Conservation (phyloP, 2,888 invertebrate species). For the Mythimna vitellina region DNA sequence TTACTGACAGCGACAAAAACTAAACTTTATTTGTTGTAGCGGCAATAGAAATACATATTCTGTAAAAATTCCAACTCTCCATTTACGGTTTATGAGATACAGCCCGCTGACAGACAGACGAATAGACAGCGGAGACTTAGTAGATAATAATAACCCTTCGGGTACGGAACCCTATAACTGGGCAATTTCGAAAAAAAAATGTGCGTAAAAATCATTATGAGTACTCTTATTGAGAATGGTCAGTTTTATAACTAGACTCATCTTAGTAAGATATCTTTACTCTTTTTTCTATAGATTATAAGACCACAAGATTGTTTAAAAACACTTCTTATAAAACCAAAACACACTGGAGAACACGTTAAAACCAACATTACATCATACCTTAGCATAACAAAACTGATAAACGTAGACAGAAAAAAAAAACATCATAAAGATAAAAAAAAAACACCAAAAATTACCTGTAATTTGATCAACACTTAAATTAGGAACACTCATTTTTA, state of each 20-base stretch:
- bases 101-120: too few relatives aligned
- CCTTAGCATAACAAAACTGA: not conserved
- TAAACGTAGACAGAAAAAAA: not conserved
- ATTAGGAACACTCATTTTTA: conserved; percentile 87
- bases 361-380: conserved; percentile 42
- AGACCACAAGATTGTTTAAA: conserved; percentile 8
- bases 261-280: not conserved
- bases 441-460: conserved; percentile 72
- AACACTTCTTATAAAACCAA: conserved; percentile 27
- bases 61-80: too few relatives aligned
- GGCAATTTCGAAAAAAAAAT: too few relatives aligned
- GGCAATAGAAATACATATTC: too few relatives aligned
- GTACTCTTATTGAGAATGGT: not conserved
- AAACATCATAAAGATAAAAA: not conserved
- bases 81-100: too few relatives aligned
- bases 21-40: too few relatives aligned
- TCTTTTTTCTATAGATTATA: not conserved
- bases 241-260: not conserved
- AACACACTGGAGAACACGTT: conserved; percentile 23
- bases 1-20: too few relatives aligned
- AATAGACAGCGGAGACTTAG: too few relatives aligned
- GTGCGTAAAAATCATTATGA: too few relatives aligned
- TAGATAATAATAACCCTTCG: too few relatives aligned
- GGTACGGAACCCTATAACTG: too few relatives aligned
- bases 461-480: conserved; percentile 86